phyloP scores from a whole-genome alignment of 1,140 invertebrate genomes.

The Araneus ventricosus region DNA sequence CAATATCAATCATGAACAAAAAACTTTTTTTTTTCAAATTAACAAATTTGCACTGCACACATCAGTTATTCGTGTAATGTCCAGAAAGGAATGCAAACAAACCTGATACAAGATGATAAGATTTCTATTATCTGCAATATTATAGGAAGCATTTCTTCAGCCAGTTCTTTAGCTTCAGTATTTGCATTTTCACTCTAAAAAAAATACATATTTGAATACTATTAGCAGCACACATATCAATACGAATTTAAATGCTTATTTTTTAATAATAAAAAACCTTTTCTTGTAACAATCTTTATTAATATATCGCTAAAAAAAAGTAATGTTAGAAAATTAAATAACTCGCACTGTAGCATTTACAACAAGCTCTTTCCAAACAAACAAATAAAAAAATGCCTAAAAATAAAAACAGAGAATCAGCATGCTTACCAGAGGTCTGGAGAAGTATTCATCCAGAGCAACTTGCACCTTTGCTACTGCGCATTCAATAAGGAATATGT shows the following conservation, averaged over 20 bases:
- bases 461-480: slow-evolving; percentile 87
- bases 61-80: neutral
- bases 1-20: no score
- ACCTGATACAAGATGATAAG: slow-evolving; percentile 81
- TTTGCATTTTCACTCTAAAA: slow-evolving; percentile 78
- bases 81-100: slow-evolving; percentile 71
- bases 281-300: no score
- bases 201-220: neutral
- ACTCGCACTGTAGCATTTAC: neutral
- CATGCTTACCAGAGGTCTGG: slow-evolving; percentile 78
- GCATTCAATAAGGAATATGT: slow-evolving; percentile 85
- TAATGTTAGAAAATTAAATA: slow-evolving; percentile 72
- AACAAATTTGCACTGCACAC: neutral
- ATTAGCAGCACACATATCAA: neutral
- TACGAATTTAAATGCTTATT: neutral
- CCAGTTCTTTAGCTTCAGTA: slow-evolving; percentile 78
- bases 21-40: no score
- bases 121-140: slow-evolving; percentile 84
- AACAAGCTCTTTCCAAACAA: neutral
- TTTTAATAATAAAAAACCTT: no score
- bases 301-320: no score
- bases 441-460: slow-evolving; percentile 82
- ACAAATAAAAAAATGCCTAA: neutral
- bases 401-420: slow-evolving; percentile 2
- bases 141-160: slow-evolving; percentile 84